These are phyloP conservation scores for Heteromormyrus szaboi DNA, from an alignment of 2,797 vertebrate genomes.

Conservation along the genomic window DNA sequence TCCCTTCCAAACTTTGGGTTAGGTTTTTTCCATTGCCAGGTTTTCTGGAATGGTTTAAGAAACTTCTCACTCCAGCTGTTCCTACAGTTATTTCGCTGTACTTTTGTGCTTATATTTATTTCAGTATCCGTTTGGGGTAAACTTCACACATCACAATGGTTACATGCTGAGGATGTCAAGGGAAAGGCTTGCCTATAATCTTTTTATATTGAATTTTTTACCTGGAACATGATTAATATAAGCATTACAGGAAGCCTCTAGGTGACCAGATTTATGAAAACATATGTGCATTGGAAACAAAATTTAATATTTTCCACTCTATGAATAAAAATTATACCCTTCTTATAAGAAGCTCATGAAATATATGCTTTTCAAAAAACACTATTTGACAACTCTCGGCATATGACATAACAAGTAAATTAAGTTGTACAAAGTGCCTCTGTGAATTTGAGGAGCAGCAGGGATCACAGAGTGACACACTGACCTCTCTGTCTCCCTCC, in stretches of 20 bases:
- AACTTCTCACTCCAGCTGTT: neutral
- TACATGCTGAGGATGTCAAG: neutral
- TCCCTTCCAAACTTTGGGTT: constrained; percentile 36
- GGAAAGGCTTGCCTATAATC: neutral
- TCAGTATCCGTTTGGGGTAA: neutral
- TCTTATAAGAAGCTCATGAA: neutral
- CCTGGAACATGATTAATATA: neutral
- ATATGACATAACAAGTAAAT: neutral
- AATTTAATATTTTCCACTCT: neutral
- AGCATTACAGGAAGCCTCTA: neutral
- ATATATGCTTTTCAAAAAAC: neutral
- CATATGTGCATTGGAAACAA: neutral
- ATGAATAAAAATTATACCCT: neutral
- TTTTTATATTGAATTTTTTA: neutral
- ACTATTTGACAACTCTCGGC: neutral
- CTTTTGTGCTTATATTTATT: neutral
- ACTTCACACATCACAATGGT: neutral
- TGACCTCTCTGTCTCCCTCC: neutral
- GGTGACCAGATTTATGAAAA: neutral
- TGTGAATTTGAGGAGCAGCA: neutral
- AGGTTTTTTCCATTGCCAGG: constrained; percentile 5
- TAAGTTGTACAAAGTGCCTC: neutral
- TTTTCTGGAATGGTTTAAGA: neutral
- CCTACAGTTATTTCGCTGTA: neutral
- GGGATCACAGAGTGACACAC: neutral